Percentiles rank a stretch among this genome's conserved stretches.
Evolutionary conservation across 2,113 vertebrate species (phyloP).

Genomic region (Poeciliopsis retropinna): DNA sequence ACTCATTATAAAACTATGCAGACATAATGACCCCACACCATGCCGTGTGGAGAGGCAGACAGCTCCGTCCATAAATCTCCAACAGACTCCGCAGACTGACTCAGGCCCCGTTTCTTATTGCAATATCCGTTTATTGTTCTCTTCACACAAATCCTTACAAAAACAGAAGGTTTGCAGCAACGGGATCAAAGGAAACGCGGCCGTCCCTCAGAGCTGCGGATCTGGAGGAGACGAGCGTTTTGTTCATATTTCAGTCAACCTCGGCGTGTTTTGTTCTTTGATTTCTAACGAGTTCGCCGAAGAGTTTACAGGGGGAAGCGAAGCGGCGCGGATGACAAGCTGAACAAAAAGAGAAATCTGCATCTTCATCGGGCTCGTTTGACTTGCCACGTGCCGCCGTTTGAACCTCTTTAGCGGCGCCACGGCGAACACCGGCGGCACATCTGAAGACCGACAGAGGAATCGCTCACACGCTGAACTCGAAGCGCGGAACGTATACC

Average conservation of each 20-base stretch:
- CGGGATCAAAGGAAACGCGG: slow-evolving; percentile 61
- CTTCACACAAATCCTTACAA: slow-evolving; percentile 76
- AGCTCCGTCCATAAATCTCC: slow-evolving; percentile 9
- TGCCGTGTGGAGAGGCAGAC: background rate
- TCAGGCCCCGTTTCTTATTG: slow-evolving; percentile 58
- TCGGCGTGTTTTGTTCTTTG: slow-evolving; percentile 34
- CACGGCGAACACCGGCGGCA: slow-evolving; percentile 14
- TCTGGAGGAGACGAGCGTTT: slow-evolving; percentile 50
- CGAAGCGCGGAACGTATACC: background rate
- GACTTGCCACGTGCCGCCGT: slow-evolving; percentile 2
- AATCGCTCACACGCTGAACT: slow-evolving; percentile 6
- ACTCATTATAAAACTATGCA: background rate
- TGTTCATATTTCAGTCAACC: slow-evolving; percentile 49
- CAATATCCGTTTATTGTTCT: slow-evolving; percentile 80
- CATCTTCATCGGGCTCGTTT: slow-evolving; percentile 8
- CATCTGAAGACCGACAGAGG: slow-evolving; percentile 2
- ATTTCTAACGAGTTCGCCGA: slow-evolving; percentile 24
- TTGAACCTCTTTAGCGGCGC: background rate
- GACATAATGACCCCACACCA: background rate
- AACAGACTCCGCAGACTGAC: slow-evolving; percentile 17
- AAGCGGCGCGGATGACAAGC: slow-evolving; percentile 1
- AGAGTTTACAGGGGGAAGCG: slow-evolving; percentile 38
- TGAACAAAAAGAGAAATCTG: slow-evolving; percentile 17
- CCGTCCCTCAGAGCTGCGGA: slow-evolving; percentile 50
- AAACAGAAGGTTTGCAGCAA: slow-evolving; percentile 66